phyloP scores from a whole-genome alignment of 2,888 invertebrate species.

The Andrena camellia region DNA sequence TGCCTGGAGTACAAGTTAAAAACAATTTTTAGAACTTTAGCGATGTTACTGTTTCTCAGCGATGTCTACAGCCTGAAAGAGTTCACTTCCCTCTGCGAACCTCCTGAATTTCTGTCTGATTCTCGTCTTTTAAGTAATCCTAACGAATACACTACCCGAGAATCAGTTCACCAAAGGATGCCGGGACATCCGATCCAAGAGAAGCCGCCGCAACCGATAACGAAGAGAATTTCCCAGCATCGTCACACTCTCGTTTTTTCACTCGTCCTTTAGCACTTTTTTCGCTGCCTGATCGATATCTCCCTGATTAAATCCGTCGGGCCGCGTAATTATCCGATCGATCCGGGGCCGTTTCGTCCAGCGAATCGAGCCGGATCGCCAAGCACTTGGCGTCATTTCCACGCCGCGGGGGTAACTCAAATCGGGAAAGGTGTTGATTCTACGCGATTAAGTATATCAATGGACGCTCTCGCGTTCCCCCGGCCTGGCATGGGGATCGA shows the following conservation, averaged over 20 bases:
- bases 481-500: constrained; percentile 12
- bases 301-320: constrained; percentile 68
- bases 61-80: no score
- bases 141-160: no score
- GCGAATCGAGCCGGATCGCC: constrained; percentile 9
- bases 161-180: no score
- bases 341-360: constrained; percentile 50
- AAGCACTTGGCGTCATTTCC: constrained; percentile 28
- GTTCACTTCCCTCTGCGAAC: no score
- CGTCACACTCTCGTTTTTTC: neutral
- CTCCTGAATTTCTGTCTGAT: no score
- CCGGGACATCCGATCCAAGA: no score
- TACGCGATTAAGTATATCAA: constrained; percentile 47
- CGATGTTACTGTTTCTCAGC: no score
- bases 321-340: constrained; percentile 73
- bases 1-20: no score
- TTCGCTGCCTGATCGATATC: neutral
- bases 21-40: no score
- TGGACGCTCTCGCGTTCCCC: constrained; percentile 3
- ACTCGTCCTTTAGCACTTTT: neutral
- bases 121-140: no score
- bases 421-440: constrained; percentile 45
- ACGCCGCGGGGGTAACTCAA: constrained; percentile 35
- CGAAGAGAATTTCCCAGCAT: neutral
- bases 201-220: no score